Base-by-base conservation (phyloP, 1,140 invertebrate species). In the Lanistes nyassanus region DNA sequence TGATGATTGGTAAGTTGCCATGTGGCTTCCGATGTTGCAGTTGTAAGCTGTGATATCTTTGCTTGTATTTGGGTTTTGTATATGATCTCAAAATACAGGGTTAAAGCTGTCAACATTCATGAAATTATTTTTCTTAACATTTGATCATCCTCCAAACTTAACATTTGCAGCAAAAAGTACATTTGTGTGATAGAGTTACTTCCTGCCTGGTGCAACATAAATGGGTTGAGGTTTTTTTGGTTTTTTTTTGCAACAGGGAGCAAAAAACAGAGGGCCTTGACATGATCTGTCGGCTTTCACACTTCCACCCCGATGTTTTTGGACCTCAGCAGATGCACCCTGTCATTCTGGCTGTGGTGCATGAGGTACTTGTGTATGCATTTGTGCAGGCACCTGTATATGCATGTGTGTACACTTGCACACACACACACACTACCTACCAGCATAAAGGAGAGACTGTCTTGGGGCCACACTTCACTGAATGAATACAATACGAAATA, bases 241-340 rank as follows among this genome's bases (percentile, higher is more conserved):
- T 75, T 23, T 69, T 69, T 72, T 80, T 51, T 68, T 64, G 31
- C 76, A 87, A 31, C 78, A 94, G 93, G 97, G 95, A 97, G 86
- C 89, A 92, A 0, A 95, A 94, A 68, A 93, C 97, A 81, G 93
- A 93, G 76, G 95, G 94, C 0, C 89, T 98, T 53, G 91, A 93
- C 68, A 92, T 91, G 68, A 89, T 96, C 39, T 92, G 94, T 37
- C 90, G 94, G 37, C 88, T 98, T 31, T 92, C 93, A 2, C 91
- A 91, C 74, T 92, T 94, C 82, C 92, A 95, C 82, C 91, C 93
- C 0, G 93, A 95, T 58, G 84, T 91, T 16, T 75, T 94, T 2
- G 89, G 89, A 68, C 82, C 85, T 26, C 92, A 92, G 81, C 92
- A 92, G 81, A 90, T 92, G 77, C 92, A 91, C 89, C 92, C 91